Base-by-base conservation (phyloP, 2,113 vertebrate genomes). In the Myxocyprinus asiaticus region DNA sequence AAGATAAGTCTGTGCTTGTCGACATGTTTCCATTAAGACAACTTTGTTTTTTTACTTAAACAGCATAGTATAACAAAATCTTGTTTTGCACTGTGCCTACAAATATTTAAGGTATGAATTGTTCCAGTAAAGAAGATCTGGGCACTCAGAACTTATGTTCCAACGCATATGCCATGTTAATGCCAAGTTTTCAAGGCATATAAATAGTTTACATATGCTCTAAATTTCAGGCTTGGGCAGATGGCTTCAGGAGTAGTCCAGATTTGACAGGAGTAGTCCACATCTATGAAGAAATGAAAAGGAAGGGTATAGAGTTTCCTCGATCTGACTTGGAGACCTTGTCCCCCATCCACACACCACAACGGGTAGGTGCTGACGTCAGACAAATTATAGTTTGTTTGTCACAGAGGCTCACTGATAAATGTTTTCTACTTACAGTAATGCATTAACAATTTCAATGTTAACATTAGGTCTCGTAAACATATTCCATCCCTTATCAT, bases 231-330 rank as follows among this genome's bases (percentile, higher is more conserved):
- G 96, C 98, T 0, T 99, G 98, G 98, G 97, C 98, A 0, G 98
- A 99, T 79, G 98, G 97, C 10, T 99, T 99, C 87, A 95, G 98
- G 83, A 99, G 98, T 87, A 98, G 96, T 74, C 97, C 98, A 0
- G 98, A 99, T 88, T 95, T 99, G 82, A 99, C 97, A 0, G 98
- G 98, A 1, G 97, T 99, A 3, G 98, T 99, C 76, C 98, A 99
- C 66, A 94, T 96, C 85, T 99, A 99, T 2, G 98, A 99, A 89
- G 98, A 99, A 64, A 94, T 99, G 75, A 99, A 99, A 88, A 96
- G 97, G 88, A 99, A 98, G 90, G 98, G 98, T 81, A 91, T 98
- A 0, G 97, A 99, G 88, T 99, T 99, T 83, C 98, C 98, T 51
- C 93, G 93, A 90, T 96, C 97, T 5, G 96, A 98, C 9, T 87